A percentile compares a stretch with the other conserved stretches of the same genome.
Conservation (phyloP, 2,888 invertebrate species). For the Tenthredo scrophulariae region DNA sequence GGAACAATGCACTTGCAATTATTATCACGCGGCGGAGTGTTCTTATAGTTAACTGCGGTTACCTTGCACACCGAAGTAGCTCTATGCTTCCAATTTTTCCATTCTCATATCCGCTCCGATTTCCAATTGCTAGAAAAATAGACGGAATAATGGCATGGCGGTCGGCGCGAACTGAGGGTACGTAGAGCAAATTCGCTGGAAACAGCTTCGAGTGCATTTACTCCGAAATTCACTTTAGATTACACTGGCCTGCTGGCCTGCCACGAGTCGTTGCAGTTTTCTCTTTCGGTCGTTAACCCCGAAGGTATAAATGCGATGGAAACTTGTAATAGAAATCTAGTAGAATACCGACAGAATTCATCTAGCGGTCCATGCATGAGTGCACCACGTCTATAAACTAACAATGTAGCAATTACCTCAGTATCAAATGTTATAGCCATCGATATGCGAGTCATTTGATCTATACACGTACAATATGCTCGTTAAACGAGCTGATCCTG, state of each 20-base stretch:
- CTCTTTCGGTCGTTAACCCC: constrained; percentile 69
- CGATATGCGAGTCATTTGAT: constrained; percentile 22
- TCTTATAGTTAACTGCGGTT: constrained; percentile 31
- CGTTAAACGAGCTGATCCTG: neutral
- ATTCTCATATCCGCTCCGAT: constrained; percentile 39
- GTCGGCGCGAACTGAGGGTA: constrained; percentile 20
- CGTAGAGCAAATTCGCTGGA: constrained; percentile 44
- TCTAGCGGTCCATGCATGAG: constrained; percentile 51
- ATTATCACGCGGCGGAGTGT: constrained; percentile 23
- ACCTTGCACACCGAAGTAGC: neutral
- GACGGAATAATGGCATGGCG: constrained; percentile 27
- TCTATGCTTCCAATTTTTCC: constrained; percentile 34
- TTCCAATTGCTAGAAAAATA: constrained; percentile 49
- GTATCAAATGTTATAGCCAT: constrained; percentile 10
- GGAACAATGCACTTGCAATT: constrained; percentile 33
- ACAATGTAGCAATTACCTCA: constrained; percentile 1
- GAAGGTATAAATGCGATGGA: constrained; percentile 64
- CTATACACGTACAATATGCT: constrained; percentile 13
- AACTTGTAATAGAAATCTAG: constrained; percentile 67
- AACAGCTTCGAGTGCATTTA: constrained; percentile 62
- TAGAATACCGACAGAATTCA: constrained; percentile 62
- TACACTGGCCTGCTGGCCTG: constrained; percentile 61
- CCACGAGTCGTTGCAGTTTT: constrained; percentile 66
- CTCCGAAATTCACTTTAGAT: constrained; percentile 72
- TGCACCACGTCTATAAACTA: neutral